Evolutionary conservation across 2,888 invertebrate genomes (phyloP).

Genomic region (Alloscopus bannaensis): DNA sequence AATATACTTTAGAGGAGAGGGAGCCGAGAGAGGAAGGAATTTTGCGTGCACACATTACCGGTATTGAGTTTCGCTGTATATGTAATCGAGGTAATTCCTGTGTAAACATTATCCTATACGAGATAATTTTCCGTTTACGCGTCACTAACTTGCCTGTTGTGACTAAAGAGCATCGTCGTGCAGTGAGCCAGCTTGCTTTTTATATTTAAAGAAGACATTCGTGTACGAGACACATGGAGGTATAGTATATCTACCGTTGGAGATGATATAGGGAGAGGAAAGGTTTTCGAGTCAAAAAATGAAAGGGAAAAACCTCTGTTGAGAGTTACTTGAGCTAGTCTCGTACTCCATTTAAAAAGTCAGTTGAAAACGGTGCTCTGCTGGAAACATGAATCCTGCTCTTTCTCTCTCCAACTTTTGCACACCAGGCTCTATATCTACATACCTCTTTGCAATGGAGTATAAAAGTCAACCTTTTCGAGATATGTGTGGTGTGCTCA

Average conservation of each 20-base stretch:
- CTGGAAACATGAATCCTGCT: conserved; percentile 1
- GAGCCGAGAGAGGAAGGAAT: too few relatives aligned
- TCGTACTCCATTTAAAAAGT: conserved; percentile 16
- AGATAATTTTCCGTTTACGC: conserved; percentile 30
- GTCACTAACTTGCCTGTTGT: conserved; percentile 13
- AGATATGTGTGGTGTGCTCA: too few relatives aligned
- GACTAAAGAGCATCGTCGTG: conserved; percentile 22
- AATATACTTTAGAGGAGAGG: too few relatives aligned
- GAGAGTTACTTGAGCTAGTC: conserved; percentile 42
- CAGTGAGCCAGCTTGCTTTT: conserved; percentile 11
- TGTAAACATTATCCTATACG: conserved; percentile 26
- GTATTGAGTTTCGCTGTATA: conserved; percentile 3
- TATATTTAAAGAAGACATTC: conserved; percentile 10
- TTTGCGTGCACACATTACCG: conserved; percentile 4
- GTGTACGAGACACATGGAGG: neutral
- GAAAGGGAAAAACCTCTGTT: conserved; percentile 40
- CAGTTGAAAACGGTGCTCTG: conserved; percentile 42
- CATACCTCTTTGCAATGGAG: neutral
- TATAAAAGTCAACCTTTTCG: conserved; percentile 3
- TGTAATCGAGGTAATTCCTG: conserved; percentile 26
- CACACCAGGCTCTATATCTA: too few relatives aligned
- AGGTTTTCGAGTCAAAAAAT: too few relatives aligned
- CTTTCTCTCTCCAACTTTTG: neutral
- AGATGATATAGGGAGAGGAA: neutral
- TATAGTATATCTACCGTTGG: conserved; percentile 1